Percentiles rank a stretch among this genome's conserved stretches.
Conservation (phyloP, 2,113 vertebrate genomes). For the Lasiurus borealis region DNA sequence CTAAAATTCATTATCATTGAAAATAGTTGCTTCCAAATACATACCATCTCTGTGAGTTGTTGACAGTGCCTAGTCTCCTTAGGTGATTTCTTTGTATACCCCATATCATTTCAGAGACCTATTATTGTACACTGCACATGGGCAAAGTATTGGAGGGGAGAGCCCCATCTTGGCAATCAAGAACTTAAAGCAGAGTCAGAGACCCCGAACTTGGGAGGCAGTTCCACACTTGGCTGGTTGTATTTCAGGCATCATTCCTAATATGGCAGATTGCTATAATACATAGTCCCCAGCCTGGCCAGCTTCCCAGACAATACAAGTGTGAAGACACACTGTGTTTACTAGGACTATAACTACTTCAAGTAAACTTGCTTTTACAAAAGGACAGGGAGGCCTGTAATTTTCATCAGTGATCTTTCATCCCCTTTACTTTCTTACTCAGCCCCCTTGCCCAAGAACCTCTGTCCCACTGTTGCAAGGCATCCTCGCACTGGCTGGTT, state of each 20-base stretch:
- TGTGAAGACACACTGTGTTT: neutral
- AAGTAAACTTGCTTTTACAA: neutral
- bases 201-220: neutral
- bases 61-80: neutral
- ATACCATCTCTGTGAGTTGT: neutral
- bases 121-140: neutral
- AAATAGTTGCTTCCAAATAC: neutral
- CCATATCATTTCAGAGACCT: neutral
- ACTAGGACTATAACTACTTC: neutral
- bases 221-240: neutral
- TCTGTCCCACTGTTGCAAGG: neutral
- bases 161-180: neutral
- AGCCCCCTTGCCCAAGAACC: neutral
- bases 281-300: neutral
- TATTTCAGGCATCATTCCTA: neutral
- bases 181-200: neutral
- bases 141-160: too few species aligned
- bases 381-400: neutral
- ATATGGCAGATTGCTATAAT: neutral
- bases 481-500: neutral
- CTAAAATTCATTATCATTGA: neutral
- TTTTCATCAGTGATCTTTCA: neutral
- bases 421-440: neutral
- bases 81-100: neutral
- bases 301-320: neutral